Conservation (phyloP, 2,113 vertebrate species). For the Vombatus ursinus region DNA sequence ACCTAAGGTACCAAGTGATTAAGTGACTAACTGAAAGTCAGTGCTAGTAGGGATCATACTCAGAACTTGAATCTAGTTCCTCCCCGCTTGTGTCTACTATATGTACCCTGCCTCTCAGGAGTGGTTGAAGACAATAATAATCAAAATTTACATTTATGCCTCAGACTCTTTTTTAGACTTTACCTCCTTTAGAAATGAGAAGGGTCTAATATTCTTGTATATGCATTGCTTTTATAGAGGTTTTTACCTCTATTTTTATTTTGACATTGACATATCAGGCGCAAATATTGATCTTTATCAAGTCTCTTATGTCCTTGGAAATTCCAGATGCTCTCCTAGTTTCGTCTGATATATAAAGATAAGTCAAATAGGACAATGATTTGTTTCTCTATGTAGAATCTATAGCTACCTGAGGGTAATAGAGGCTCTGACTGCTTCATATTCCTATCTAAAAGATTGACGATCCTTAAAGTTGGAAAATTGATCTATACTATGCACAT, state of each 20-base stretch:
- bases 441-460: constrained; percentile 36
- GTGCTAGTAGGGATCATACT: neutral
- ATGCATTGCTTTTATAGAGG: too few species aligned
- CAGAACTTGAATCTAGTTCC: neutral
- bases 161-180: neutral
- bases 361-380: constrained; percentile 22
- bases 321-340: constrained; percentile 32
- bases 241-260: neutral
- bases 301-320: constrained; percentile 19
- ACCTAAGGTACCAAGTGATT: constrained; percentile 59
- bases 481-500: neutral
- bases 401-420: constrained; percentile 16
- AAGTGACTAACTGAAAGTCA: constrained; percentile 26
- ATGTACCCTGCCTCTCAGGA: neutral
- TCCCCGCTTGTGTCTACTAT: neutral
- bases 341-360: constrained; percentile 18
- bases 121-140: neutral
- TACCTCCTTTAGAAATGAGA: neutral
- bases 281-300: constrained; percentile 35
- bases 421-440: constrained; percentile 28
- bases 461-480: constrained; percentile 3
- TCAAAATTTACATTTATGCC: neutral
- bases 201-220: too few species aligned
- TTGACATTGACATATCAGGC: neutral
- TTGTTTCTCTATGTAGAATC: constrained; percentile 33